These are phyloP conservation scores for Chaetophractus vellerosus DNA, from an alignment of 2,797 vertebrate species.

Conservation along the genomic window DNA sequence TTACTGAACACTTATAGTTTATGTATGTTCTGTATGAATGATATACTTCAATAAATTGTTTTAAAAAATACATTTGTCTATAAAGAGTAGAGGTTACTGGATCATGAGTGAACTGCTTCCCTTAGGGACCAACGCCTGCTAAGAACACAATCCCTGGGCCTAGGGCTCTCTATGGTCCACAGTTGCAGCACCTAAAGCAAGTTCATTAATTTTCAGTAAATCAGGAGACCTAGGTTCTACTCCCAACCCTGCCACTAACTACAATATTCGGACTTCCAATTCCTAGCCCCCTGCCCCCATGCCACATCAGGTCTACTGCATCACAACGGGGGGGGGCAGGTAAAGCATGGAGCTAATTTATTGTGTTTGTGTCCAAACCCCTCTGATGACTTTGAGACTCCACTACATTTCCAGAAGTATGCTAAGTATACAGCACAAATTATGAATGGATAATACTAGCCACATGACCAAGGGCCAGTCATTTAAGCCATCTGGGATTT, in stretches of 20 bases:
- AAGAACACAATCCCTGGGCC: background rate
- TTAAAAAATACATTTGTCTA: background rate
- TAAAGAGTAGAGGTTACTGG: background rate
- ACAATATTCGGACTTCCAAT: background rate
- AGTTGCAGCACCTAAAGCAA: background rate
- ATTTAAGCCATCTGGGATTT: background rate
- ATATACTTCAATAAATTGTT: no score
- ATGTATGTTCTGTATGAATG: no score
- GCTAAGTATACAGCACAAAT: background rate
- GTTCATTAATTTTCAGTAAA: conserved; percentile 6
- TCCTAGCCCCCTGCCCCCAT: background rate
- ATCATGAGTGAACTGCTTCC: background rate
- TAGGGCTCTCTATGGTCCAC: background rate
- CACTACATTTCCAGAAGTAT: background rate
- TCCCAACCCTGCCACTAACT: background rate
- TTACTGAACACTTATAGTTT: no score
- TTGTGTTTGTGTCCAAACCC: background rate
- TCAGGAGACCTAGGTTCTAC: background rate
- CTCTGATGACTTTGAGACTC: background rate
- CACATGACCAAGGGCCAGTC: background rate
- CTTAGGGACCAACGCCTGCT: background rate
- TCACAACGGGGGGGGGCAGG: background rate
- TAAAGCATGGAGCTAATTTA: background rate
- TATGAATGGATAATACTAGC: background rate
- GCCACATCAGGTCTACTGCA: background rate